A percentile compares a stretch with the other conserved stretches of the same genome.
phyloP scores from a whole-genome alignment of 1,140 invertebrate species.

The Drosophila repletoides region DNA sequence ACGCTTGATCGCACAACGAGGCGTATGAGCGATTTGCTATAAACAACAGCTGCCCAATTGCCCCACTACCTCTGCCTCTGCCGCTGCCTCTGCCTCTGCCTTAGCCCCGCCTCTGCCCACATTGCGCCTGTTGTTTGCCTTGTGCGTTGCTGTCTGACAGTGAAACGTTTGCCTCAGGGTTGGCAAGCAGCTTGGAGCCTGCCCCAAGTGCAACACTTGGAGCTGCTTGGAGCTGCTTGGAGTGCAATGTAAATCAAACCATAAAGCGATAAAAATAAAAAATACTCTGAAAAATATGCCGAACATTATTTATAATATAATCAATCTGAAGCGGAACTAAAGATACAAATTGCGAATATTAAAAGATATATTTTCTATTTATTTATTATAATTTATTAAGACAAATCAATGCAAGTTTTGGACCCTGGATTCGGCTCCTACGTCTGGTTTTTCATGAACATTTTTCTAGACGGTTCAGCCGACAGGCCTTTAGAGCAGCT shows the following conservation, averaged over 20 bases:
- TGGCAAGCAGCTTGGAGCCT: neutral
- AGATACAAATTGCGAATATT: no score
- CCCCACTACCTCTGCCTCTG: neutral
- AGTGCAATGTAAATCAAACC: no score
- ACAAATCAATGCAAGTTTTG: no score
- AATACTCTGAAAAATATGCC: no score
- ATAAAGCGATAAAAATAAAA: no score
- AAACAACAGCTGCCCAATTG: slow-evolving; percentile 51
- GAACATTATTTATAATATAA: no score
- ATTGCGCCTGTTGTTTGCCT: slow-evolving; percentile 22
- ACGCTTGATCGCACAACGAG: slow-evolving; percentile 72
- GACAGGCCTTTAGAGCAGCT: no score
- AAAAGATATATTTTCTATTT: no score
- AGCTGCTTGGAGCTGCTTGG: neutral
- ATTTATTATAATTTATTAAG: no score
- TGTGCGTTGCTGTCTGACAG: slow-evolving; percentile 31
- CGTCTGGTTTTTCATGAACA: no score
- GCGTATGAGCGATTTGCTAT: slow-evolving; percentile 70
- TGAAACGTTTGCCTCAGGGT: slow-evolving; percentile 35
- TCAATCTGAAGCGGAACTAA: slow-evolving; percentile 1
- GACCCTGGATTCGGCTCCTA: no score
- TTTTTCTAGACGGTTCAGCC: no score
- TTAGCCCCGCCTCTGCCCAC: neutral
- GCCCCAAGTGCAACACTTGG: slow-evolving; percentile 16
- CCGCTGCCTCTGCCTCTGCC: neutral